A percentile compares a stretch with the other conserved stretches of the same genome.
phyloP scores from a whole-genome alignment of 2,888 invertebrate species.

The Sarcophaga caerulescens region DNA sequence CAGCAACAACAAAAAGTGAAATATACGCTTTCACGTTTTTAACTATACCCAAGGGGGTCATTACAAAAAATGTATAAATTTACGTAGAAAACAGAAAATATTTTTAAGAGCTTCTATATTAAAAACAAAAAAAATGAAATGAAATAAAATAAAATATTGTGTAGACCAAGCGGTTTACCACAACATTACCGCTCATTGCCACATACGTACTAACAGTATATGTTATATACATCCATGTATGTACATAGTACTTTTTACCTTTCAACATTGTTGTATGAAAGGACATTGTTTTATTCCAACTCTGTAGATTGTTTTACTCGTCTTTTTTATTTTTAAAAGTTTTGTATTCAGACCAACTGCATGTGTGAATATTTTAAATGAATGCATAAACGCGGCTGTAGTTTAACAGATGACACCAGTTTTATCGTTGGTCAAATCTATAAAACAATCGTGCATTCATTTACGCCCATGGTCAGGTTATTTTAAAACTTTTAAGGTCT shows the following conservation, averaged over 20 bases:
- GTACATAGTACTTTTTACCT: conserved; percentile 13
- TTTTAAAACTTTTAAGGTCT: too few species aligned
- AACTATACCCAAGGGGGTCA: conserved; percentile 78
- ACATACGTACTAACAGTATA: conserved; percentile 13
- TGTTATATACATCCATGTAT: neutral
- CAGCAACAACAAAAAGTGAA: conserved; percentile 36
- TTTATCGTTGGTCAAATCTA: conserved; percentile 10
- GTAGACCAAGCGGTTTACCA: conserved; percentile 56
- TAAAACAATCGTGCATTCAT: neutral
- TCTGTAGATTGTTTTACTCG: neutral
- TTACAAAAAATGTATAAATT: conserved; percentile 79
- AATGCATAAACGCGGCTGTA: too few species aligned
- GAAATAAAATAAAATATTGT: conserved; percentile 23
- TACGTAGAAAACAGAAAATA: conserved; percentile 50
- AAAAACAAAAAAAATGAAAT: neutral
- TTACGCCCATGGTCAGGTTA: too few species aligned
- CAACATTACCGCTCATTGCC: conserved; percentile 54
- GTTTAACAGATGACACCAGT: conserved; percentile 26
- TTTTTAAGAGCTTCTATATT: conserved; percentile 17
- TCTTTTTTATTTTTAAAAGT: neutral
- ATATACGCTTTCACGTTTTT: conserved; percentile 73
- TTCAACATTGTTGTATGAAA: conserved; percentile 33
- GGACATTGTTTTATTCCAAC: conserved; percentile 4
- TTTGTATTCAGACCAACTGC: too few species aligned
- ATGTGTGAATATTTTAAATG: too few species aligned